These are phyloP conservation scores for Oreochromis tanganicae DNA, from an alignment of 2,113 vertebrate species.

Conservation along the genomic window DNA sequence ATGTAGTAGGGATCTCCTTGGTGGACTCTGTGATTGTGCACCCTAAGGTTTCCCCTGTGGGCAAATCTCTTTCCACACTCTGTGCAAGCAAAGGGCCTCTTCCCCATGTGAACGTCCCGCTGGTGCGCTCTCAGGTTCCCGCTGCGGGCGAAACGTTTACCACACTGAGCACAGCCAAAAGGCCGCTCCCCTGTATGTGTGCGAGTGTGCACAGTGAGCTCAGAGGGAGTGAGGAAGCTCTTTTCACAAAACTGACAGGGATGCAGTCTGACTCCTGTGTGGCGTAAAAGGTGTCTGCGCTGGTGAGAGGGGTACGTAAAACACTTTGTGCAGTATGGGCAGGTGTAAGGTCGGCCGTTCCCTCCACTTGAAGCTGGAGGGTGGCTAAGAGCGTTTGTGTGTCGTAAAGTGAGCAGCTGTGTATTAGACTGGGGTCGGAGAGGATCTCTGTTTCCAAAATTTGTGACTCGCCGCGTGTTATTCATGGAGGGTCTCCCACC, in stretches of 20 bases:
- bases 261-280: constrained; percentile 65
- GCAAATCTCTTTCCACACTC: constrained; percentile 69
- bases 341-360: constrained; percentile 59
- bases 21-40: constrained; percentile 68
- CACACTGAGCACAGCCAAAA: constrained; percentile 63
- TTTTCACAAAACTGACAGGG: constrained; percentile 69
- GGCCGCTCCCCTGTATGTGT: constrained; percentile 69
- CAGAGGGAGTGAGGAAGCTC: constrained; percentile 68
- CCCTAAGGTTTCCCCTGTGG: constrained; percentile 65
- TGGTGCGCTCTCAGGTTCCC: constrained; percentile 69
- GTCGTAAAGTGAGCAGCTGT: constrained; percentile 28
- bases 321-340: constrained; percentile 64
- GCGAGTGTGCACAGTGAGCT: constrained; percentile 68
- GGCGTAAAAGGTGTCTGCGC: constrained; percentile 64
- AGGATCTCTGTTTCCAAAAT: constrained; percentile 44
- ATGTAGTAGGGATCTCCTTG: constrained; percentile 60
- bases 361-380: constrained; percentile 20
- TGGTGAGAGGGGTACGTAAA: constrained; percentile 70
- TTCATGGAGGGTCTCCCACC: neutral
- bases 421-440: constrained; percentile 49
- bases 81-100: constrained; percentile 64
- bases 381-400: constrained; percentile 27
- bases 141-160: constrained; percentile 66
- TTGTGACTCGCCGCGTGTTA: constrained; percentile 12
- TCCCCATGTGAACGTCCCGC: constrained; percentile 68